A percentile compares a stretch with the other conserved stretches of the same genome.
Evolutionary conservation across 2,797 vertebrate species (phyloP).

Genomic region (Pipistrellus kuhlii): DNA sequence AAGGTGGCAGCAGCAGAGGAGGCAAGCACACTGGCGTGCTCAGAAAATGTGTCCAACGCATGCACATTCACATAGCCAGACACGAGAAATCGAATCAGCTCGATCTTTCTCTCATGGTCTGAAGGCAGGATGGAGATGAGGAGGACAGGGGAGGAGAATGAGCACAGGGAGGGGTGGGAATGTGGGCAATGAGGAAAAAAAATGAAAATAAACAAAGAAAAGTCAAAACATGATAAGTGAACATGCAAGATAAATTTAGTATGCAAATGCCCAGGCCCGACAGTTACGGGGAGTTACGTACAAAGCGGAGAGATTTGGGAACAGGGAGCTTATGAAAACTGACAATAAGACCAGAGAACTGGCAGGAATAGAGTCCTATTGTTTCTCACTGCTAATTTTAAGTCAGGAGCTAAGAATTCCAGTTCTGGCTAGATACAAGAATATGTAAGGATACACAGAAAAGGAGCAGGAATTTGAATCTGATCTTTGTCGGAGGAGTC

Average conservation of each 20-base stretch:
- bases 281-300: neutral
- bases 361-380: neutral
- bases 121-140: constrained; percentile 81
- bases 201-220: constrained; percentile 80
- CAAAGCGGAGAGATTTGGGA: neutral
- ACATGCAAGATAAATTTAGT: constrained; percentile 78
- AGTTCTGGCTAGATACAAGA: neutral
- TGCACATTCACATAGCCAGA: constrained; percentile 93
- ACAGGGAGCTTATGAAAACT: neutral
- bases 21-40: constrained; percentile 94
- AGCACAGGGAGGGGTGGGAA: constrained; percentile 53
- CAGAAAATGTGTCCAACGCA: constrained; percentile 93
- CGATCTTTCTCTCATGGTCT: constrained; percentile 96
- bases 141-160: constrained; percentile 1
- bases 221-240: constrained; percentile 70
- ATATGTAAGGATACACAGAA: neutral
- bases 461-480: neutral
- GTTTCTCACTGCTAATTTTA: neutral
- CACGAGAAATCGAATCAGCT: constrained; percentile 95
- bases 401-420: neutral
- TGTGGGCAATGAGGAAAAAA: constrained; percentile 72
- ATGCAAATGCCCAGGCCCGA: constrained; percentile 52
- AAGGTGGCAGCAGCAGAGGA: constrained; percentile 93
- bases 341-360: neutral
- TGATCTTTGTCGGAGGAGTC: neutral